Percentiles rank a stretch among this genome's conserved stretches.
These are phyloP conservation scores for Xestoiulus laeticollis DNA, from an alignment of 2,888 invertebrate genomes.

Conservation along the genomic window DNA sequence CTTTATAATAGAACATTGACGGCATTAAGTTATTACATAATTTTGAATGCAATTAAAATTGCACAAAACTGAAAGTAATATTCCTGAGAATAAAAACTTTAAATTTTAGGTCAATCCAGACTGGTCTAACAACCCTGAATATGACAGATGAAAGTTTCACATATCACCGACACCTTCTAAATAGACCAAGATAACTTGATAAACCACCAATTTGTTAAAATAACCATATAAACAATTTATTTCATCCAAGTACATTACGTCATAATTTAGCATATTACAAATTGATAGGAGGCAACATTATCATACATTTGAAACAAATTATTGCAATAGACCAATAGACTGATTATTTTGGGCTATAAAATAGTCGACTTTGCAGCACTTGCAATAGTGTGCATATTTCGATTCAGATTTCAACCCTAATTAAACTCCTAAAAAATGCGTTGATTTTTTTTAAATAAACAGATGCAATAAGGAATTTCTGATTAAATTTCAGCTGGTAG, in stretches of 20 bases:
- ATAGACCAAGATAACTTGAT: background rate
- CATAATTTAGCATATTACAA: background rate
- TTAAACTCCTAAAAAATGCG: background rate
- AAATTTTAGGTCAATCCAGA: no score
- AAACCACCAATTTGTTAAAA: background rate
- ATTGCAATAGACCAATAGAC: no score
- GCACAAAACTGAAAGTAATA: no score
- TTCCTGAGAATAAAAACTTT: no score
- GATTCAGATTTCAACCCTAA: background rate
- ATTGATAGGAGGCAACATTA: no score
- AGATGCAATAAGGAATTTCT: background rate
- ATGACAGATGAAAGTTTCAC: background rate
- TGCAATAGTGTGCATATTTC: background rate
- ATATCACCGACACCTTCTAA: background rate
- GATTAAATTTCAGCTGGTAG: background rate
- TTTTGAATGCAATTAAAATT: no score
- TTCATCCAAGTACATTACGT: background rate
- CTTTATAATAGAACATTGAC: no score
- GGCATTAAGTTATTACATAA: no score
- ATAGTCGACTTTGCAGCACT: no score
- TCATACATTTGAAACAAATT: no score
- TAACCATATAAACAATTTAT: background rate
- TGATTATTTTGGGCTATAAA: background rate
- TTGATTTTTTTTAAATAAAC: background rate
- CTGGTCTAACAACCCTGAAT: background rate